phyloP scores from a whole-genome alignment of 92 coral and sea anemone species.

The Zoanthus gigantus region DNA sequence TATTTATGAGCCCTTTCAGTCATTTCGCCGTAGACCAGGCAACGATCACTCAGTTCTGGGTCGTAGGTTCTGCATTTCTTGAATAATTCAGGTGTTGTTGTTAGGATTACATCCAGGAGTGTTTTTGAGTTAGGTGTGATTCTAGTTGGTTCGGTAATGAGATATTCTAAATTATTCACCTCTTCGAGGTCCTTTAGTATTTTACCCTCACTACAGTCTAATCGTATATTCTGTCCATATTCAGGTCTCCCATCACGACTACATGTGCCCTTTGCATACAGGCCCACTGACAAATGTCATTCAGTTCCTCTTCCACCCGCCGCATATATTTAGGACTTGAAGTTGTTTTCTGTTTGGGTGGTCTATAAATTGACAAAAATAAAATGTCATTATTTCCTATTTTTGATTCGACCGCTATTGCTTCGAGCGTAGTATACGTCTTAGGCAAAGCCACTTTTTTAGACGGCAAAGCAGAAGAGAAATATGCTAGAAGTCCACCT shows the following conservation, averaged over 20 bases:
- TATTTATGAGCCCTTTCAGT: slow-evolving; percentile 61
- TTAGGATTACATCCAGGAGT: slow-evolving; percentile 36
- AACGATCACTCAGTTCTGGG: slow-evolving; percentile 70
- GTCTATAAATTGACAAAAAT: slow-evolving; percentile 24
- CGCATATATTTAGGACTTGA: neutral
- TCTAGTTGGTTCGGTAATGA: slow-evolving; percentile 61
- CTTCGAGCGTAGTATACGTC: neutral
- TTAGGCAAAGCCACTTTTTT: slow-evolving; percentile 1
- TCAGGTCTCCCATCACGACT: too few species aligned
- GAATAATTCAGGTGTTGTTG: slow-evolving; percentile 31
- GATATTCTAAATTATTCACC: slow-evolving; percentile 44
- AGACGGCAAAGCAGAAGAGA: too few species aligned
- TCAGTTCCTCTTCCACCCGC: neutral
- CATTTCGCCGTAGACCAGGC: slow-evolving; percentile 65
- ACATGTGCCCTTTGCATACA: too few species aligned
- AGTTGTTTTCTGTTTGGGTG: neutral
- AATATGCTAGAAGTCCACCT: too few species aligned
- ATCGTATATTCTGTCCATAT: slow-evolving; percentile 36
- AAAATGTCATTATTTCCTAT: slow-evolving; percentile 15
- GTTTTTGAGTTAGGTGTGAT: slow-evolving; percentile 4
- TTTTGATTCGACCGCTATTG: slow-evolving; percentile 22
- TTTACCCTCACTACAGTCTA: slow-evolving; percentile 30
- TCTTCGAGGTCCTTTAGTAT: slow-evolving; percentile 43
- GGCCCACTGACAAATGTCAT: too few species aligned
- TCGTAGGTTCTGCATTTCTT: slow-evolving; percentile 52